These are phyloP conservation scores for Nasonia giraulti DNA, from an alignment of 1,140 invertebrate genomes.

Conservation along the genomic window DNA sequence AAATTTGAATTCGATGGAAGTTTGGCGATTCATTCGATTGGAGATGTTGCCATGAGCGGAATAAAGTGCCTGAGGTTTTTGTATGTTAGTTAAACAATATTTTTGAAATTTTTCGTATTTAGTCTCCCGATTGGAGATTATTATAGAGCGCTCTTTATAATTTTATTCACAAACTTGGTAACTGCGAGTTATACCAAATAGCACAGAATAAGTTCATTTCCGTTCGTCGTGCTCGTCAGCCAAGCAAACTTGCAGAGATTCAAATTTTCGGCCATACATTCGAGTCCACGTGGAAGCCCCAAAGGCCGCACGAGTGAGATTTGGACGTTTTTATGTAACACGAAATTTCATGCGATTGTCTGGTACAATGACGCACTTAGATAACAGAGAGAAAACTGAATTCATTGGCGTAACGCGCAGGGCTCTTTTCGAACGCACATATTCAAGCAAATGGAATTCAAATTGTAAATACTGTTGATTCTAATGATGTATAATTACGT, in stretches of 20 bases:
- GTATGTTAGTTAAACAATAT: neutral
- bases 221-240: neutral
- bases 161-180: neutral
- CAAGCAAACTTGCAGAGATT: neutral
- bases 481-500: slow-evolving; percentile 19
- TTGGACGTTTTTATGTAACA: slow-evolving; percentile 6
- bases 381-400: neutral
- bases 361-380: neutral
- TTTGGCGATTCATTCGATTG: neutral
- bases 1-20: neutral
- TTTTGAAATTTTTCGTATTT: neutral
- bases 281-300: neutral
- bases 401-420: neutral
- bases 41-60: neutral
- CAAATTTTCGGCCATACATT: neutral
- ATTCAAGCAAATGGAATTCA: slow-evolving; percentile 18
- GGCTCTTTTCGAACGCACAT: slow-evolving; percentile 21
- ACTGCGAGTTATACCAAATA: neutral
- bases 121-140: neutral
- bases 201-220: neutral
- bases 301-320: neutral
- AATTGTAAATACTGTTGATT: slow-evolving; percentile 57
- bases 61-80: neutral
- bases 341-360: neutral
- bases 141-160: neutral